phyloP scores from a whole-genome alignment of 2,888 invertebrate species.

The Acronicta aceris region DNA sequence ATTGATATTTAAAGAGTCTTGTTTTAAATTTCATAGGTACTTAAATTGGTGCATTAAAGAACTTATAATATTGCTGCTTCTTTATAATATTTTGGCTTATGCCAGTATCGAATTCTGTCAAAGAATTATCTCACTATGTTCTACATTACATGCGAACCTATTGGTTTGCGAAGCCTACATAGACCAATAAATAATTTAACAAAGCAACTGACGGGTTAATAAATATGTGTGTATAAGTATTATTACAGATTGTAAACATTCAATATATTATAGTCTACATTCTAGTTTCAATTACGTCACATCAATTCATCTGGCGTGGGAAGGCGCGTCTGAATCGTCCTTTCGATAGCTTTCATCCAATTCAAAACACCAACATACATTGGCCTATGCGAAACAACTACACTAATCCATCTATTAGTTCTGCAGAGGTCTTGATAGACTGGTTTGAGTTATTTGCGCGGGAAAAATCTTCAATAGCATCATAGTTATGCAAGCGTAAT shows the following conservation, averaged over 20 bases:
- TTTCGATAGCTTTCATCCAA: slow-evolving; percentile 73
- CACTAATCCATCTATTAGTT: slow-evolving; percentile 41
- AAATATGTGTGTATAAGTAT: slow-evolving; percentile 40
- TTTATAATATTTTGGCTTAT: neutral
- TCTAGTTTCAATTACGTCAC: slow-evolving; percentile 63
- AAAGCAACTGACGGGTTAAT: slow-evolving; percentile 23
- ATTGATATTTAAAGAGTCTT: no score
- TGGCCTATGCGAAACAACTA: slow-evolving; percentile 53
- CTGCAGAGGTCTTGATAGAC: slow-evolving; percentile 49
- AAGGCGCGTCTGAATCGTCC: slow-evolving; percentile 73
- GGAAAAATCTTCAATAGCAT: slow-evolving; percentile 76
- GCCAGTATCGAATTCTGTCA: slow-evolving; percentile 2
- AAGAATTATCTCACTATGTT: slow-evolving; percentile 22
- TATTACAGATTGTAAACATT: slow-evolving; percentile 47
- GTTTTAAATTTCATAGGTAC: no score
- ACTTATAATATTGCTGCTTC: no score
- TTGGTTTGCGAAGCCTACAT: slow-evolving; percentile 13
- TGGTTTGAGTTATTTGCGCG: slow-evolving; percentile 68
- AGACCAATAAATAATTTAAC: slow-evolving; percentile 43
- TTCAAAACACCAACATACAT: slow-evolving; percentile 59
- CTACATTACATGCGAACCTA: neutral
- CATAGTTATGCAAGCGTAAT: slow-evolving; percentile 77
- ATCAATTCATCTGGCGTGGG: slow-evolving; percentile 79
- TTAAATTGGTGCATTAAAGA: no score
- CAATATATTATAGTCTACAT: slow-evolving; percentile 35